phyloP scores from a whole-genome alignment of 2,113 vertebrate genomes.

The Candoia aspera region DNA sequence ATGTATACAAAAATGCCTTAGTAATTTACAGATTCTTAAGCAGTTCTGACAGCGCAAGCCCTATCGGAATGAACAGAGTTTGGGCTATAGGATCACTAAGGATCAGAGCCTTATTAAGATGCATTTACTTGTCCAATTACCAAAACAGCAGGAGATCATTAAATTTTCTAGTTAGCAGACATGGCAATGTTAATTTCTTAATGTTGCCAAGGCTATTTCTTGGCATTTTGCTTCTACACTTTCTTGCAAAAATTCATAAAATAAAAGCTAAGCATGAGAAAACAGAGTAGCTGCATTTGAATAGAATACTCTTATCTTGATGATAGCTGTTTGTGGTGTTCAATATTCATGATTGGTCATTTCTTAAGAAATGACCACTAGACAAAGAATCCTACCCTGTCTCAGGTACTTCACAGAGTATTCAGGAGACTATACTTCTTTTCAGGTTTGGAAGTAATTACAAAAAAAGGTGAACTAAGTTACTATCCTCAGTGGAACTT shows the following conservation, averaged over 20 bases:
- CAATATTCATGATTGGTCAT: constrained; percentile 19
- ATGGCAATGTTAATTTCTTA: constrained; percentile 75
- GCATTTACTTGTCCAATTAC: constrained; percentile 99
- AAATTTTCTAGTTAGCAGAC: constrained; percentile 80
- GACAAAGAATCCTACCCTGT: constrained; percentile 43
- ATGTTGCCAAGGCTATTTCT: constrained; percentile 74
- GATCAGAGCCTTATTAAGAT: constrained; percentile 77
- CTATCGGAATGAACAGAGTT: constrained; percentile 27
- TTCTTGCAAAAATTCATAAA: constrained; percentile 57
- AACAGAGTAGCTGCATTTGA: constrained; percentile 33
- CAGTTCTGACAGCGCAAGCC: constrained; percentile 28
- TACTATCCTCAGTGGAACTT: background rate
- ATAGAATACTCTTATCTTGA: constrained; percentile 55
- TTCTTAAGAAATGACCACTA: constrained; percentile 29
- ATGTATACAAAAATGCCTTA: constrained; percentile 65
- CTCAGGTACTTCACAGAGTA: background rate
- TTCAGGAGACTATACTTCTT: accelerated
- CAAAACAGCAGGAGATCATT: constrained; percentile 99
- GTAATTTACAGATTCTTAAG: constrained; percentile 62
- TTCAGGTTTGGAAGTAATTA: background rate
- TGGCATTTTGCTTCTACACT: constrained; percentile 76
- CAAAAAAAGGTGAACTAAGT: background rate
- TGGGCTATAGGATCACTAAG: constrained; percentile 28
- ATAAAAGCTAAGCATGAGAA: constrained; percentile 23
- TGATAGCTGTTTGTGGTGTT: constrained; percentile 32